These are phyloP conservation scores for Pipra filicauda DNA, from an alignment of 2,113 vertebrate species.

Conservation along the genomic window DNA sequence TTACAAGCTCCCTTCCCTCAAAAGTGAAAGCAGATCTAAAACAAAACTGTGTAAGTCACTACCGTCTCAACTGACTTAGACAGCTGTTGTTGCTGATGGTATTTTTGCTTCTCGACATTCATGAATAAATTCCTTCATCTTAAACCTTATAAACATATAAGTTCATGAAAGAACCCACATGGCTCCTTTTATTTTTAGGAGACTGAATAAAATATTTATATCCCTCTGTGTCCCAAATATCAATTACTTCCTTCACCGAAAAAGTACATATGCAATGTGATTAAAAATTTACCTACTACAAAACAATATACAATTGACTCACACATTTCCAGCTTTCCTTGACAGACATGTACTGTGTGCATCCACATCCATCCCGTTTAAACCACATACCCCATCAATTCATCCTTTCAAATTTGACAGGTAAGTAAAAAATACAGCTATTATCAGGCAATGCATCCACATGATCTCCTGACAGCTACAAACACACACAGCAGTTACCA, in stretches of 20 bases:
- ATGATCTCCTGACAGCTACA: constrained; percentile 66
- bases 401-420: constrained; percentile 57
- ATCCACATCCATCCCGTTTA: constrained; percentile 18
- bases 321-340: background rate
- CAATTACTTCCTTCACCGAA: constrained; percentile 62
- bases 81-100: constrained; percentile 33
- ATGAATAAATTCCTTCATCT: constrained; percentile 69
- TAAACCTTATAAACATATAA: constrained; percentile 45
- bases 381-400: constrained; percentile 35
- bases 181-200: constrained; percentile 71
- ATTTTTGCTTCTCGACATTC: constrained; percentile 51
- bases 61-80: constrained; percentile 30
- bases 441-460: constrained; percentile 61
- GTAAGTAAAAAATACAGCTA: constrained; percentile 59
- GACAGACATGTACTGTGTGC: background rate
- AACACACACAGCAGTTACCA: background rate
- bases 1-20: constrained; percentile 20
- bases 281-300: constrained; percentile 71
- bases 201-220: constrained; percentile 70
- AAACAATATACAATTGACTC: constrained; percentile 67
- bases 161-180: constrained; percentile 55
- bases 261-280: constrained; percentile 25
- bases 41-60: constrained; percentile 11
- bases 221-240: constrained; percentile 55
- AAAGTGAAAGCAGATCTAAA: constrained; percentile 52